These are phyloP conservation scores for Chitala chitala DNA, from an alignment of 2,113 vertebrate genomes.

Conservation along the genomic window DNA sequence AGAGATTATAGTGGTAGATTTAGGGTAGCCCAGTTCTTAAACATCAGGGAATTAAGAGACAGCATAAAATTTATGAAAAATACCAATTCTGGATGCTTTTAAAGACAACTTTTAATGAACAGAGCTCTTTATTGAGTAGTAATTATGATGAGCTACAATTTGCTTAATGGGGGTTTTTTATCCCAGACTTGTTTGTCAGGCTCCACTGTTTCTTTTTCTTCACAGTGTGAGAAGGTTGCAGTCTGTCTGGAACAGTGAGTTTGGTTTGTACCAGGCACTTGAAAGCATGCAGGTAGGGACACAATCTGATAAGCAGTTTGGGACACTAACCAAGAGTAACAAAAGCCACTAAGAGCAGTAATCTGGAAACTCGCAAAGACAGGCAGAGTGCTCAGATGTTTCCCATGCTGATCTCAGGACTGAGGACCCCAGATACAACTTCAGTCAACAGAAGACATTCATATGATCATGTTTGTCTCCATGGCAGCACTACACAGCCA, in stretches of 20 bases:
- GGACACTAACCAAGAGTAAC: slow-evolving; percentile 25
- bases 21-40: slow-evolving; percentile 29
- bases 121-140: slow-evolving; percentile 41
- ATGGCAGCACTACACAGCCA: not conserved
- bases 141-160: slow-evolving; percentile 32
- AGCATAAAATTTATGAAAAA: slow-evolving; percentile 6
- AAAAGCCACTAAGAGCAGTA: slow-evolving; percentile 13
- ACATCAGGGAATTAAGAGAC: slow-evolving; percentile 10
- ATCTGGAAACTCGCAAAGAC: too few species aligned
- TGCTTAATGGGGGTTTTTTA: slow-evolving; percentile 13
- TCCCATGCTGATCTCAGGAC: not conserved
- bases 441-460: too few species aligned
- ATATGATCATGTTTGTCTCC: not conserved
- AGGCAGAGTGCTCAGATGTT: too few species aligned
- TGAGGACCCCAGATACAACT: not conserved
- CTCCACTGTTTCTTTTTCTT: not conserved
- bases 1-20: slow-evolving; percentile 14
- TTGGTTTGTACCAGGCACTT: slow-evolving; percentile 56
- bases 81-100: not conserved
- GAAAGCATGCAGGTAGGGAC: slow-evolving; percentile 51
- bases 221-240: slow-evolving; percentile 23
- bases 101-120: slow-evolving; percentile 21
- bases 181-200: not conserved
- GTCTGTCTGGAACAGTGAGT: slow-evolving; percentile 38
- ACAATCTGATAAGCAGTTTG: slow-evolving; percentile 31